Base-by-base conservation (phyloP, 2,888 invertebrate genomes). In the Cantharis nigra region DNA sequence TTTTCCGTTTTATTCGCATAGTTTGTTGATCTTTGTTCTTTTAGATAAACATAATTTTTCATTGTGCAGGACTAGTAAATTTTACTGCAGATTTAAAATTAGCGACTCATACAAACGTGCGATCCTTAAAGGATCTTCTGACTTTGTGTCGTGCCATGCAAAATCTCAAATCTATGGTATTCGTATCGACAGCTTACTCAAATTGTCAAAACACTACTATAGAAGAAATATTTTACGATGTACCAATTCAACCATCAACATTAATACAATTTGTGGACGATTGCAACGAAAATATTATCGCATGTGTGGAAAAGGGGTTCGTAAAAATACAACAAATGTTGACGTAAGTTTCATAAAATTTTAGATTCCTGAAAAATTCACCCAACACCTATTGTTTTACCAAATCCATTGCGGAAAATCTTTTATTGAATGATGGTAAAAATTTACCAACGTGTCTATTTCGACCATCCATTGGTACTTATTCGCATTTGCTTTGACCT, bases 301-400 rank as follows among this genome's bases (percentile, higher is more conserved):
- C 49, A 7, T 9, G 0, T 13, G 9, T 7, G 49, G 49, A 49
- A n/a, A n/a, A 49, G n/a, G 49, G 49, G 49, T 49, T 49, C 4
- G 49, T n/a, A 49, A 13, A 49, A 49, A 2, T 1, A 13, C 7
- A n/a, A 49, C n/a, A 49, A n/a, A n/a, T 16, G 7, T 7, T n/a
- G 7, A 49, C 49, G 7, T n/a, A 49, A n/a, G n/a, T 49, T 49
- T 0, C n/a, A 49, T n/a, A n/a, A 3, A n/a, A 5, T 82, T 81
- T 73, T 67, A 86, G 85, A 30, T 79, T 90, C 26, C 79, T 89
- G 18, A 87, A 85, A 18, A 84, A 87, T 74, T 91, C 91, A 83
- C 93, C 93, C 2, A 94, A 94, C 86, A 92, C 93, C 0, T 94
- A 94, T 87, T 90, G 92, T 0, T 92, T 90, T 85, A 93, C 93